Conservation (phyloP, 2,888 invertebrate genomes). For the Aporophyla lueneburgensis region DNA sequence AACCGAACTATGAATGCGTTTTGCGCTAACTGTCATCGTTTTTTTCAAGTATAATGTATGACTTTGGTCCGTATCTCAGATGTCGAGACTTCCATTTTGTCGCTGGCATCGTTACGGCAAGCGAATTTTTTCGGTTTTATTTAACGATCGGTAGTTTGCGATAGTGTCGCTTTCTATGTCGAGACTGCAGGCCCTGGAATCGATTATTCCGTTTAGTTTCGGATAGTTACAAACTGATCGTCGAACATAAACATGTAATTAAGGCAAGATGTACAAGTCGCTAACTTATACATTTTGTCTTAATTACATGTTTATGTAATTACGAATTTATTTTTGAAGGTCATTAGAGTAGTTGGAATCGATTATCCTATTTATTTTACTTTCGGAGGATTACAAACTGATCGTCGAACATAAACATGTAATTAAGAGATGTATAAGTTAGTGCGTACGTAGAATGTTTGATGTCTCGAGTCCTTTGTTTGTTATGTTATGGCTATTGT, state of each 20-base stretch:
- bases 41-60: no score
- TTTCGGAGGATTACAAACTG: constrained; percentile 56
- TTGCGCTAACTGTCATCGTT: no score
- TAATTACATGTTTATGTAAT: constrained; percentile 29
- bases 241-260: constrained; percentile 58
- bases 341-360: constrained; percentile 47
- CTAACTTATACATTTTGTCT: no score
- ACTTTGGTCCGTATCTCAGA: no score
- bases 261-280: constrained; percentile 65
- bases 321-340: constrained; percentile 65
- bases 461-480: constrained; percentile 77
- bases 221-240: constrained; percentile 56
- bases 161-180: no score
- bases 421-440: constrained; percentile 53
- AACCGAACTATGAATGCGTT: no score
- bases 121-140: no score
- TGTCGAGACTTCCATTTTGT: no score
- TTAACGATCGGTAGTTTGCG: no score
- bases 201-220: constrained; percentile 57
- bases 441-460: constrained; percentile 66
- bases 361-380: constrained; percentile 59
- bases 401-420: constrained; percentile 55
- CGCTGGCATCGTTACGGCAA: no score
- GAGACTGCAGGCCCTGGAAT: no score
- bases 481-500: constrained; percentile 79